Evolutionary conservation across 2,797 vertebrate species (phyloP), one percentile per base, ranked within the genome.

Genomic region (Lates japonicus): DNA sequence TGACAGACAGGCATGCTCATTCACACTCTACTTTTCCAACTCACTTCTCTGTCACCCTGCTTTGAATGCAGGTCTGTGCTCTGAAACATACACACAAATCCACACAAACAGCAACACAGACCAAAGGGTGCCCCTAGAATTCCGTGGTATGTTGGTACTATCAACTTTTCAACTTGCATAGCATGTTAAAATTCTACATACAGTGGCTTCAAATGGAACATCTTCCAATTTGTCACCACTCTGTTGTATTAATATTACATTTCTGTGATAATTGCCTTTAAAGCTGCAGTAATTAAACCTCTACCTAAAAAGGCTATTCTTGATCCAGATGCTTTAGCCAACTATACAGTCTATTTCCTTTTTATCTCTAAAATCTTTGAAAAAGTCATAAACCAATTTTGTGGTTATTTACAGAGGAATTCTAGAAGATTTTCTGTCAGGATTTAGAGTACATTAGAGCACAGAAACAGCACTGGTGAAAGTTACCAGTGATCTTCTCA

Each of bases 1-100:
- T 88, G 89, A 93, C 80, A 83, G 87, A 93, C 92, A 90, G 90
- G 71, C 92, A 6, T 33, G 69, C 76, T 89, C 90, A 91, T 94
- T 88, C 87, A 92, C 83, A 91, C 81, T 88, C 82, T 74, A 88
- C 90, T 88, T 90, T 90, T 90, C 70, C 70, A 73, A 71, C 80
- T 72, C 81, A 70, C 41, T 60, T 81, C 81, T 82, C 58, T 60
- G 70, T 76, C 66, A 64, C 61, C 46, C 61, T 51, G 70, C 44
- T 19, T 81, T 83, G 77, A 93, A 91, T 81, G 58, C 80, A 63
- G 22, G 70, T 59, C 72, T 85, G 72, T 86, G 74, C 55, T 82
- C 35, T n/a, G 49, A 46, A 46, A 76, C 11, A 0, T 17, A 60
- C 59, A 71, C 67, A 61, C 46, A 62, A 3, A 46, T 75, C 58